Base-by-base conservation (phyloP, 2,797 vertebrate species). In the Semotilus atromaculatus region DNA sequence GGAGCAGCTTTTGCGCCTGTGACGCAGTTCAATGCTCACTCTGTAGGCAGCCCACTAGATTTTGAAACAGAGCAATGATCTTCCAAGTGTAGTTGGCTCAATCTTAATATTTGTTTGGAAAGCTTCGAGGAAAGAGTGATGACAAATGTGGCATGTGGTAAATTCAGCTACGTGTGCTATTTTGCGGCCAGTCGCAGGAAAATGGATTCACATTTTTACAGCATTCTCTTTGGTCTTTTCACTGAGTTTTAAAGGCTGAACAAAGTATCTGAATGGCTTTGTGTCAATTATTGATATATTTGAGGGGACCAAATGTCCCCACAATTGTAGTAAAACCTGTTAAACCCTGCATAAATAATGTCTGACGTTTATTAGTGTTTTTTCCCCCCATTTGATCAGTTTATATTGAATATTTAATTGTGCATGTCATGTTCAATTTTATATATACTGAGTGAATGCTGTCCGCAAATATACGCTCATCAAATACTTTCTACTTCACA, bases 91-190 rank as follows among this genome's bases (percentile, higher is more conserved):
- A 68, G 68, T 45, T 79, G 85, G 26, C 62, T 79, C 9, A 51
- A 31, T 36, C 58, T 55, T 78, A 73, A 66, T 48, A 64, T 72
- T 64, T 80, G 58, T 51, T 81, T 86, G 74, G 76, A 72, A 66
- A 80, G 76, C 76, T 83, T 79, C 38, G 75, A 83, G 68, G 58
- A 73, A 86, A 78, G 40, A 34, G 21, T 38, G 64, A 67, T 80
- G 81, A 60, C 74, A 67, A 74, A 79, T 58, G 75, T 83, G 34
- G 55, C 70, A 48, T 58, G 75, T 67, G 74, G 43, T 82, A 48
- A 45, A 81, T 48, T 13, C 16, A 51, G 64, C 64, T 48, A 21
- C 55, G 26, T 81, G 72, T 38, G 29, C 0, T 64, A 31, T 34
- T 40, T 62, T 62, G 14, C 13, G 16, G 51, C 19, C 34, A 58